A percentile compares a stretch with the other conserved stretches of the same genome.
Conservation (phyloP, 2,888 invertebrate genomes). For the Amiota minor region DNA sequence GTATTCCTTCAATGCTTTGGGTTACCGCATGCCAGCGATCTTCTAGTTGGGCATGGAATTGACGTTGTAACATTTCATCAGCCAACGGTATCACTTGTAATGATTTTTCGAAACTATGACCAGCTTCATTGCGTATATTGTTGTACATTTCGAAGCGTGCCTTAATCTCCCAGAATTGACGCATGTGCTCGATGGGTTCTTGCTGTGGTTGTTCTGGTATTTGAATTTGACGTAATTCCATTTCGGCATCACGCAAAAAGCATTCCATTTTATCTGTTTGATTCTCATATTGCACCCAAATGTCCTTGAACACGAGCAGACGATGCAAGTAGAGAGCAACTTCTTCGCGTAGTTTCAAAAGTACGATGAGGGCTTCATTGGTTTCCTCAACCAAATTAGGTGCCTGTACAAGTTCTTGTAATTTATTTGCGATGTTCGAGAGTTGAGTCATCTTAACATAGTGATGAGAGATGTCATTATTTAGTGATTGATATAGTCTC, state of each 20-base stretch:
- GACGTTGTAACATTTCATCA: conserved; percentile 87
- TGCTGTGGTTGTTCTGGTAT: conserved; percentile 78
- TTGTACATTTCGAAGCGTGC: conserved; percentile 90
- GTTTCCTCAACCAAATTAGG: conserved; percentile 84
- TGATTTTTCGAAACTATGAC: conserved; percentile 83
- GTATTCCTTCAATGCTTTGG: conserved; percentile 79
- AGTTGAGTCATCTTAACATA: conserved; percentile 85
- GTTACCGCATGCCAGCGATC: conserved; percentile 83
- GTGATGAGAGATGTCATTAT: conserved; percentile 85
- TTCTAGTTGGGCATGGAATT: conserved; percentile 84
- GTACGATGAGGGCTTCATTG: conserved; percentile 81
- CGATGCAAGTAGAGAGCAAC: conserved; percentile 83
- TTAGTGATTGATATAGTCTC: conserved; percentile 85
- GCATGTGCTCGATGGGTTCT: conserved; percentile 81
- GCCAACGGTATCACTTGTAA: conserved; percentile 86
- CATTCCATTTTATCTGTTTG: conserved; percentile 83
- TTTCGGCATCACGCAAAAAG: conserved; percentile 84
- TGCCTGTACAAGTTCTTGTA: conserved; percentile 84
- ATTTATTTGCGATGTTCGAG: conserved; percentile 81
- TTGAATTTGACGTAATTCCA: conserved; percentile 79
- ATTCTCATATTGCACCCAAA: conserved; percentile 84
- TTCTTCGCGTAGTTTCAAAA: conserved; percentile 83
- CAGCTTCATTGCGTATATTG: conserved; percentile 82
- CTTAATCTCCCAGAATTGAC: conserved; percentile 91
- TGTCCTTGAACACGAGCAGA: conserved; percentile 83